Evolutionary conservation across 1,140 invertebrate species (phyloP), one percentile per base, ranked within the genome.

Genomic region (Drosophila yakuba): DNA sequence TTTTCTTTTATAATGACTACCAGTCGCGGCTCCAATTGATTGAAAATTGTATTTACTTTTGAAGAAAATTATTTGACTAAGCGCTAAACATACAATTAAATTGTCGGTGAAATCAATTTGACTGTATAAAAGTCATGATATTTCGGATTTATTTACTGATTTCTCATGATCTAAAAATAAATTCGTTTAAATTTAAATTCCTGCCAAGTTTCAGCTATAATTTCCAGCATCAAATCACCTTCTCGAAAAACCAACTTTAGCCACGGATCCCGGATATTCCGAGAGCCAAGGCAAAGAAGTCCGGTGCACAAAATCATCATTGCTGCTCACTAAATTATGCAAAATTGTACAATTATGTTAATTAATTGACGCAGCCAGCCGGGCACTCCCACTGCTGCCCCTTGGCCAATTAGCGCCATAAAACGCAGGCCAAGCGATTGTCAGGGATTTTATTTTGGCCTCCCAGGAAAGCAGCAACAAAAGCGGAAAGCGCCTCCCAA

Each of bases 331-430:
- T 76, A 76, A 88, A 69, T 88, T 86, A 86, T 86, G 83, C 79
- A 86, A 86, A 86, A 86, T 88, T 88, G 79, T 86, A 86, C 83
- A 86, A 86, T 86, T 88, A 86, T 86, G 83, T 88, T 83, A 86
- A 86, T 86, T 86, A 86, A 86, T 86, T 86, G 83, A 88, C 62
- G 84, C 71, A 83, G 74, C 59, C 69, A 56, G 57, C 32, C 32
- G 8, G 60, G 15, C 47, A 47, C 41, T 43, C 55, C 58, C 28
- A 10, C 39, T 25, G n/a, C 11, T 23, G 60, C 60, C 35, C 36
- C 36, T 20, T 39, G 43, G 44, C 44, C 83, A 86, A 88, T 86
- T 86, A 86, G 83, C 83, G 80, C 67, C 75, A 83, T 85, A 85
- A 85, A 85, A 85, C 78, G 82, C 82, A 85, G 83, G 74, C 78